phyloP scores from a whole-genome alignment of 2,113 vertebrate genomes.

The Tretioscincus oriximinensis region DNA sequence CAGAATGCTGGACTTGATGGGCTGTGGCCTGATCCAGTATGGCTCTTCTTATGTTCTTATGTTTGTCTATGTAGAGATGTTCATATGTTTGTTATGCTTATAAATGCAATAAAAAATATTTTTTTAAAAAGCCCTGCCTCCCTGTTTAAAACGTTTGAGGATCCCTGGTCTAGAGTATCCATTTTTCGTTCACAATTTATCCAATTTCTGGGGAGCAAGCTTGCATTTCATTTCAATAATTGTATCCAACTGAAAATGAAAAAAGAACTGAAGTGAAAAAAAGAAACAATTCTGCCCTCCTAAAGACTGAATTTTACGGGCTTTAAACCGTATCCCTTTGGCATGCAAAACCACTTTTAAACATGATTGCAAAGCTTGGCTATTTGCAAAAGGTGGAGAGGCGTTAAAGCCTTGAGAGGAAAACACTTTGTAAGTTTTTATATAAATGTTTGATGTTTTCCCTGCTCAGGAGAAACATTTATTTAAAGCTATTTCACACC shows the following conservation, averaged over 20 bases:
- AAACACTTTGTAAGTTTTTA: slow-evolving; percentile 47
- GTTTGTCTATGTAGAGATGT: too few relatives aligned
- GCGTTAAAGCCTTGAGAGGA: slow-evolving; percentile 55
- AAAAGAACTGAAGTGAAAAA: slow-evolving; percentile 48
- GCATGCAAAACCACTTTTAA: slow-evolving; percentile 63
- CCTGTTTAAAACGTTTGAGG: too few relatives aligned
- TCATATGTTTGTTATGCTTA: too few relatives aligned
- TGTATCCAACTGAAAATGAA: slow-evolving; percentile 46
- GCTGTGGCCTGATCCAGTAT: too few relatives aligned
- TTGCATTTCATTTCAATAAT: slow-evolving; percentile 36
- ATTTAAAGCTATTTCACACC: slow-evolving; percentile 6
- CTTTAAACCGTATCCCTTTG: slow-evolving; percentile 74
- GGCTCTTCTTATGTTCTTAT: too few relatives aligned
- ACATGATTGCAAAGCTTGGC: slow-evolving; percentile 61
- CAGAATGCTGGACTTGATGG: too few relatives aligned
- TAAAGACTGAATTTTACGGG: slow-evolving; percentile 66
- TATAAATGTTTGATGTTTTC: slow-evolving; percentile 49
- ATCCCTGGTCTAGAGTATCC: too few relatives aligned
- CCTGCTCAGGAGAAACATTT: slow-evolving; percentile 31
- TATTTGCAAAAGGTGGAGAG: slow-evolving; percentile 48
- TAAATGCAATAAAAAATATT: too few relatives aligned
- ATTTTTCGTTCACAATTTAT: too few relatives aligned
- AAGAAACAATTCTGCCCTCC: slow-evolving; percentile 5
- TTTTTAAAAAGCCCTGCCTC: too few relatives aligned
- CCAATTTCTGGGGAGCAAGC: not conserved